Evolutionary conservation across 37 sponge, comb jelly and placozoan genomes (phyloP).

Genomic region (Ianthella basta): DNA sequence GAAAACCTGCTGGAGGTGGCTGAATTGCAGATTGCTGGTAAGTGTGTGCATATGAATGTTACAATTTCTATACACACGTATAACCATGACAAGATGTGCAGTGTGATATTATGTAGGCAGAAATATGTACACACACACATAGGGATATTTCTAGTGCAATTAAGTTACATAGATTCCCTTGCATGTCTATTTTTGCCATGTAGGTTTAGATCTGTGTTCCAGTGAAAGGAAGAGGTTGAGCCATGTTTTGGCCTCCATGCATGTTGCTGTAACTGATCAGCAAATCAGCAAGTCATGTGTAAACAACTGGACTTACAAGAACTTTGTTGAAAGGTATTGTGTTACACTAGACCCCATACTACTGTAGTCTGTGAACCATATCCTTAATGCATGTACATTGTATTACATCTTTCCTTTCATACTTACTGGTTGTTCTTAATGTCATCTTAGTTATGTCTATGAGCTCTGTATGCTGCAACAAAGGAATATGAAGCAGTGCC

Average conservation of each 20-base stretch:
- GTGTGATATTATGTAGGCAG: too few species aligned
- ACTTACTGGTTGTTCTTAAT: not conserved
- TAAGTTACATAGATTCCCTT: too few species aligned
- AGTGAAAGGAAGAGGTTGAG: not conserved
- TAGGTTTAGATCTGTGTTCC: not conserved
- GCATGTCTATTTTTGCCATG: too few species aligned
- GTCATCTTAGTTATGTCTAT: constrained; percentile 43
- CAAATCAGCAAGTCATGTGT: not conserved
- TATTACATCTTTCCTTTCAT: not conserved
- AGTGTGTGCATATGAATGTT: too few species aligned
- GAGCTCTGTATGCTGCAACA: constrained; percentile 23
- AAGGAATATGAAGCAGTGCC: not conserved
- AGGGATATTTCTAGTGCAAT: too few species aligned
- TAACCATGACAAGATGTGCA: too few species aligned
- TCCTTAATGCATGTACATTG: too few species aligned
- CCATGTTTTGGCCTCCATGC: constrained; percentile 9
- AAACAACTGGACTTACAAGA: constrained; percentile 66
- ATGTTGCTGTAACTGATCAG: constrained; percentile 15
- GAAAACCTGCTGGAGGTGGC: constrained; percentile 73
- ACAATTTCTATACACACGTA: too few species aligned
- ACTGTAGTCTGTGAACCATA: too few species aligned
- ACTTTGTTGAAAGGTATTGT: constrained; percentile 74
- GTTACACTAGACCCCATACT: too few species aligned
- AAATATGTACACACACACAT: too few species aligned
- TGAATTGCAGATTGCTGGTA: constrained; percentile 69